Base-by-base conservation (phyloP, 2,888 invertebrate species). In the Nipponacmea schrenckii region DNA sequence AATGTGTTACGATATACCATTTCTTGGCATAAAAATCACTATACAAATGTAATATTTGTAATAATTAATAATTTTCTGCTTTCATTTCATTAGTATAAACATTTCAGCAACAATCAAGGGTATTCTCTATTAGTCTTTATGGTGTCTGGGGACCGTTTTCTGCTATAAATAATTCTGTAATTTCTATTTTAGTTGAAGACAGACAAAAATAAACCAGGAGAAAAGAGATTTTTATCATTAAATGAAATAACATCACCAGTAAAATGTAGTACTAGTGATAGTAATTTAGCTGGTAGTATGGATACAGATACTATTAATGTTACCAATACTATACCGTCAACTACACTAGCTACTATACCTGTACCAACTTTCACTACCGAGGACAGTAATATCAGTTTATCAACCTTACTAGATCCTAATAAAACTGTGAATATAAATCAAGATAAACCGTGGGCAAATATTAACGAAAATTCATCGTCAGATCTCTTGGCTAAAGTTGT, bases 151-250 rank as follows among this genome's bases (percentile, higher is more conserved):
- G 31, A 2, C 31, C n/a, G n/a, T n/a, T n/a, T n/a, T n/a, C n/a
- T n/a, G n/a, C n/a, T n/a, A n/a, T n/a, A 31, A 31, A 31, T 7
- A 31, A 31, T 31, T 31, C 7, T 31, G 31, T 31, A 31, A 31
- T 31, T 68, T 70, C 27, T 64, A n/a, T 67, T 75, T 50, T 63
- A 75, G 75, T 50, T 75, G 17, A 75, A 75, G 62, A 73, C 71
- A 17, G 67, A 69, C 44, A 50, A 62, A n/a, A 71, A 69, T 63
- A 75, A 75, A 68, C 64, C 73, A 39, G 73, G 73, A 24, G 69
- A 71, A 62, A 71, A 74, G 31, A 50, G 75, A 46, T 75, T 75
- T 64, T 69, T 73, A 48, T 67, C 73, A 17, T 62, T 75, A 7
- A 73, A 67, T 62, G 75, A 75, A 62, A 71, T 75, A 62, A 70